Base-by-base conservation (phyloP, 37 sponge, comb jelly and placozoan species). In the Chondrosia reniformis region DNA sequence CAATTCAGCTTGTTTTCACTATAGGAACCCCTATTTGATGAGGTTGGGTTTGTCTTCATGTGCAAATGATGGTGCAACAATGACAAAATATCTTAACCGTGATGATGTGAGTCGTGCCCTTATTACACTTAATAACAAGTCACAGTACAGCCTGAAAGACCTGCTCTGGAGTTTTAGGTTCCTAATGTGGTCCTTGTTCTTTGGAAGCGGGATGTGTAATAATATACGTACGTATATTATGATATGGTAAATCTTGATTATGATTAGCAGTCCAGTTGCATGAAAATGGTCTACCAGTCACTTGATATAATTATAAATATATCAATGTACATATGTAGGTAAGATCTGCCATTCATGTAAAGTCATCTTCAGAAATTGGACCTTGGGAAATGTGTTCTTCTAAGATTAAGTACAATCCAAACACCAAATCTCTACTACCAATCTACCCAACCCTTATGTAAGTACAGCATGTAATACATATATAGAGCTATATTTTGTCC, bases 371-470 rank as follows among this genome's bases (percentile, higher is more conserved):
- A 17, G 59, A 79, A 76, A 83, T 80, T 74, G 84, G 84, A 15
- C 40, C 45, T 12, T 88, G 89, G 89, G 30, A 72, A 27, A 75
- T 83, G 31, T 88, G 89, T 65, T 76, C 84, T 15, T 3, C 31
- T 2, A 75, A 83, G 71, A 63, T 88, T 27, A 33, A 66, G 45
- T 88, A 88, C 63, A 61, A 36, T 6, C 22, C 58, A 6, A 80
- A 62, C 66, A 75, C 66, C 15, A 61, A 31, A 25, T 88, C 89
- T 4, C 80, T 88, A 6, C 71, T 88, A 22, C 80, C 84, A 57
- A 46, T 83, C 59, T 88, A 88, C 66, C 89, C 84, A 9, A 79
- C 80, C 27, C 89, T 88, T 56, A 88, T 88, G 87, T 87, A 31
- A 71, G 87, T 45, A 2, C n/a, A 7, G 3, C n/a, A n/a, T n/a